These are phyloP conservation scores for Neosalanx taihuensis DNA, from an alignment of 2,797 vertebrate genomes.

Conservation along the genomic window DNA sequence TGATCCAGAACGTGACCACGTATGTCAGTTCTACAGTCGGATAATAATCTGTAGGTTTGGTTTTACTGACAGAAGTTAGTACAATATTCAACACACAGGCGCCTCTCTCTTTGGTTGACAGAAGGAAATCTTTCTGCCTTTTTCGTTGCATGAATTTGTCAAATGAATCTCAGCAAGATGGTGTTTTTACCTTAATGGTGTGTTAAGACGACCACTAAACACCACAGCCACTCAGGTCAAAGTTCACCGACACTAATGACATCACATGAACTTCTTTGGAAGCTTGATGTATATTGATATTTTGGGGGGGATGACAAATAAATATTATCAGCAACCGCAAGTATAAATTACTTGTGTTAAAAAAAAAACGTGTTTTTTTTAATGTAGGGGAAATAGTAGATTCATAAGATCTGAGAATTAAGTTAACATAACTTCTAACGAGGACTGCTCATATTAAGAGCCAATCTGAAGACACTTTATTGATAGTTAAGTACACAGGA, in stretches of 20 bases:
- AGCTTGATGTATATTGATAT: too few species aligned
- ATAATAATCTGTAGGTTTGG: not conserved
- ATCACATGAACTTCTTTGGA: too few species aligned
- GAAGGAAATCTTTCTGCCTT: not conserved
- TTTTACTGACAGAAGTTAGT: not conserved
- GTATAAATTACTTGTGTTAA: not conserved
- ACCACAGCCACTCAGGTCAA: too few species aligned
- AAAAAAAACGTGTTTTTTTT: not conserved
- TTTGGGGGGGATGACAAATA: not conserved
- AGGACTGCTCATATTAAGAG: too few species aligned
- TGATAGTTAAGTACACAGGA: too few species aligned
- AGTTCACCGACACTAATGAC: too few species aligned
- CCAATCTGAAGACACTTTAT: too few species aligned
- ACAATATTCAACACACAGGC: not conserved
- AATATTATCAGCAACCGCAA: not conserved
- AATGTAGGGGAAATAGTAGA: not conserved
- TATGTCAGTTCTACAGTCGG: not conserved
- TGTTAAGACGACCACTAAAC: too few species aligned
- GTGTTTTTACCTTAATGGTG: too few species aligned
- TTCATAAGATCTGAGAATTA: not conserved
- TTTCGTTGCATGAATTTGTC: not conserved
- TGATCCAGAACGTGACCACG: not conserved
- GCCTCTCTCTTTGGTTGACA: slow-evolving; percentile 3
- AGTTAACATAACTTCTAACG: too few species aligned
- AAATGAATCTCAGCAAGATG: not conserved